Conservation (phyloP, 2,797 vertebrate genomes). For the Epinephelus malabaricus region DNA sequence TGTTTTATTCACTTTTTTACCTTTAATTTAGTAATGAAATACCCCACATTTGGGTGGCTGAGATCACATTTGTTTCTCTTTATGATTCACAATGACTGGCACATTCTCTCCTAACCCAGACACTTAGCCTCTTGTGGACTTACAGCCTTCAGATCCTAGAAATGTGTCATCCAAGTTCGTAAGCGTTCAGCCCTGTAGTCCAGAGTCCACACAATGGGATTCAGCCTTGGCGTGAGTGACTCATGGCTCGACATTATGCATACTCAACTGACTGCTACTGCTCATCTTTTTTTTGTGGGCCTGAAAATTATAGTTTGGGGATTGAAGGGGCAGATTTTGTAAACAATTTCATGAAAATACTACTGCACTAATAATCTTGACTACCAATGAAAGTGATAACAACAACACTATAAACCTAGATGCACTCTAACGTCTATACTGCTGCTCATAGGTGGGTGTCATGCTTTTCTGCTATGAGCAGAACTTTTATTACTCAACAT, state of each 20-base stretch:
- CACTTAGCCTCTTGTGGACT: slow-evolving; percentile 60
- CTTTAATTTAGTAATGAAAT: slow-evolving; percentile 33
- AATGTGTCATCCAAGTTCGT: slow-evolving; percentile 58
- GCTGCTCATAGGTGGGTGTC: slow-evolving; percentile 25
- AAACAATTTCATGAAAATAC: slow-evolving; percentile 14
- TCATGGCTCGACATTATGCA: slow-evolving; percentile 51
- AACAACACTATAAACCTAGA: slow-evolving; percentile 2
- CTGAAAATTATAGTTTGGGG: slow-evolving; percentile 12
- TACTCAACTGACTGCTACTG: slow-evolving; percentile 33
- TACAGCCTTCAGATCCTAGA: slow-evolving; percentile 48
- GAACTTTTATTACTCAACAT: slow-evolving; percentile 32
- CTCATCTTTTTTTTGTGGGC: slow-evolving; percentile 48
- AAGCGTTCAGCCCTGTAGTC: slow-evolving; percentile 55
- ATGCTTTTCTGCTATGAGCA: slow-evolving; percentile 31
- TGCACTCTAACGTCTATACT: slow-evolving; percentile 10
- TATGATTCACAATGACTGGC: slow-evolving; percentile 59
- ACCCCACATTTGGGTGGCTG: slow-evolving; percentile 13
- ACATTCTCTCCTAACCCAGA: slow-evolving; percentile 49
- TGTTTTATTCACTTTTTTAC: slow-evolving; percentile 18
- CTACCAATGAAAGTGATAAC: neutral
- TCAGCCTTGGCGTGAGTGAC: slow-evolving; percentile 61
- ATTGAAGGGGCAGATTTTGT: slow-evolving; percentile 13
- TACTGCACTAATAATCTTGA: neutral
- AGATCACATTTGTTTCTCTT: slow-evolving; percentile 46
- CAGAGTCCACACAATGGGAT: slow-evolving; percentile 61